Evolutionary conservation across 2,113 vertebrate species (phyloP), one percentile per base, ranked within the genome.

Genomic region (Apistogramma diplotaenia): DNA sequence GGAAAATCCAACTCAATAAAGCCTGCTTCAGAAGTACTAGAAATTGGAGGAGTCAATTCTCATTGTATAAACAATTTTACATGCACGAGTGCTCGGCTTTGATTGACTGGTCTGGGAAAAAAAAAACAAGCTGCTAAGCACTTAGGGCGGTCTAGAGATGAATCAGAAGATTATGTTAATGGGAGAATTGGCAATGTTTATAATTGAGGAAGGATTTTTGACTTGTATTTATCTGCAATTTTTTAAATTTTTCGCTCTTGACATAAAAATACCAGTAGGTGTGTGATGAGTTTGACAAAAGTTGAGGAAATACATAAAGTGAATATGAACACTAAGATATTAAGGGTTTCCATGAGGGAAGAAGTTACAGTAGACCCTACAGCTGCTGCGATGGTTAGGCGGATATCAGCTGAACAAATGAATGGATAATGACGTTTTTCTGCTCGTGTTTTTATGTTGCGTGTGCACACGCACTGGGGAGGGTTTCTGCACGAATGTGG

Each of bases 21-120:
- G 21, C 65, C n/a, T 0, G 3, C 51, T 78, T 31, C 33, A 76
- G 67, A 67, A 71, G 25, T 27, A 27, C 6, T 25, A 60, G 40
- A 83, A 83, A 89, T 55, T 4, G 77, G 53, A 82, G 6, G 49
- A 65, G 43, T 67, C 72, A 55, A 79, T 65, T 62, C 75, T 46
- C 61, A 56, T 55, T 78, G 73, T 59, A 72, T 16, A 40, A 60
- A 56, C 12, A 62, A 25, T 57, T 59, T 13, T 4, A 27, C 25
- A n/a, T 49, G 65, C 65, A 70, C 65, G 29, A 51, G 25, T 29
- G 65, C 65, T 49, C 19, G 25, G 13, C 43, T 70, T 49, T 70
- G 25, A 70, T n/a, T 51, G 40, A 29, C 40, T 70, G 16, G 16
- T 51, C 65, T 29, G 2, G 6, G 9, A 46, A 70, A 70, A 67